phyloP scores from a whole-genome alignment of 1,140 invertebrate species.

The Lepidurus couesii region DNA sequence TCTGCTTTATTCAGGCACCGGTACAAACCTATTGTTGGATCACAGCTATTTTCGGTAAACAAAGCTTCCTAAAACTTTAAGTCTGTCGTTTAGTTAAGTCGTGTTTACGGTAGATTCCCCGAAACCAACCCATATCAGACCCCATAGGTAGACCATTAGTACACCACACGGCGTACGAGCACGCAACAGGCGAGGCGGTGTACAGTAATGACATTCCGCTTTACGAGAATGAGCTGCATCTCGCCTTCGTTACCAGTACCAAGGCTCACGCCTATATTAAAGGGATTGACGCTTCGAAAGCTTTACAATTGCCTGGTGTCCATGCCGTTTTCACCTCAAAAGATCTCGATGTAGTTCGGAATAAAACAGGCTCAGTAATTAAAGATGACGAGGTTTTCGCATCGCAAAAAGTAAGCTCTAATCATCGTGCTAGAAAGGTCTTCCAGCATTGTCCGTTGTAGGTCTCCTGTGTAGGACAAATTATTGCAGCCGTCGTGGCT shows the following conservation, averaged over 20 bases:
- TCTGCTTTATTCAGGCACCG: too few relatives aligned
- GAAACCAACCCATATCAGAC: conserved; percentile 55
- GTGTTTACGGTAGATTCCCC: conserved; percentile 37
- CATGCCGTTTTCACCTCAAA: conserved; percentile 63
- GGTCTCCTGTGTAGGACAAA: conserved; percentile 66
- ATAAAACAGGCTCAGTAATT: conserved; percentile 60
- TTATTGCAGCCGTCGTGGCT: conserved; percentile 70
- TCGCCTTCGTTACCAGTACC: conserved; percentile 70
- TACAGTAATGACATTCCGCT: conserved; percentile 85
- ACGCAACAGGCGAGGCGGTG: conserved; percentile 83
- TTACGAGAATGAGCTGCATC: conserved; percentile 64
- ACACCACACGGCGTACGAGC: conserved; percentile 77
- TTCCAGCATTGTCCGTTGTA: conserved; percentile 42
- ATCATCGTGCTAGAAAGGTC: too few relatives aligned
- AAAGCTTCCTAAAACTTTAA: too few relatives aligned
- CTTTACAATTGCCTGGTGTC: conserved; percentile 66
- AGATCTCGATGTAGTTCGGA: conserved; percentile 58
- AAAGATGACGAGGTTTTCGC: conserved; percentile 76
- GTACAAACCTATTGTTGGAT: too few relatives aligned
- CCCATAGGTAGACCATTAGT: conserved; percentile 72
- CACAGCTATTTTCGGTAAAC: too few relatives aligned
- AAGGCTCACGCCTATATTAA: conserved; percentile 73
- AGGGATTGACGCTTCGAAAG: conserved; percentile 63
- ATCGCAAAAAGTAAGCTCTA: conserved; percentile 49
- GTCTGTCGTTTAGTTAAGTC: too few relatives aligned